Evolutionary conservation across 2,113 vertebrate species (phyloP).

Genomic region (Protobothrops flavoviridis): DNA sequence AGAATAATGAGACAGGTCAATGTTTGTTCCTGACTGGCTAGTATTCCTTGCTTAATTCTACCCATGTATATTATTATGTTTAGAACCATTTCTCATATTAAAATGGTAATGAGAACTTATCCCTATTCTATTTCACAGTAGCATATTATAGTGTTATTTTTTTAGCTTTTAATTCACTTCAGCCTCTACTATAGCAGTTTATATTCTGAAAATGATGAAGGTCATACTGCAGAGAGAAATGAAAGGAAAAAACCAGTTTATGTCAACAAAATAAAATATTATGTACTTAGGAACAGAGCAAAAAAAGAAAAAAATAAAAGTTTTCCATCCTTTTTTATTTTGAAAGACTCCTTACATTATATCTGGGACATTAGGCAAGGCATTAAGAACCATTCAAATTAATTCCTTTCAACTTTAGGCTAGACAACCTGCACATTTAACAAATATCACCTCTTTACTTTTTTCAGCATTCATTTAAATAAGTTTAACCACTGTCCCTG

Average conservation of each 20-base stretch:
- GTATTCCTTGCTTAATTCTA: not conserved
- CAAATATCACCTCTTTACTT: not conserved
- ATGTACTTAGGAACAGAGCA: not conserved
- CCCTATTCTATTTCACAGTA: not conserved
- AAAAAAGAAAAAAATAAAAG: not conserved
- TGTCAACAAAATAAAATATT: not conserved
- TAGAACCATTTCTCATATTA: not conserved
- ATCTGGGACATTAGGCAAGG: not conserved
- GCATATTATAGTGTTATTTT: not conserved
- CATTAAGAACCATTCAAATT: not conserved
- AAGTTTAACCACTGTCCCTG: not conserved
- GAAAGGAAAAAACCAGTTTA: not conserved
- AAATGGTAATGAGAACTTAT: not conserved
- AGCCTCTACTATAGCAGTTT: not conserved
- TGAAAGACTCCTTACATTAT: not conserved
- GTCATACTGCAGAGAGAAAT: not conserved
- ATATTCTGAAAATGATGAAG: not conserved
- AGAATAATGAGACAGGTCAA: not conserved
- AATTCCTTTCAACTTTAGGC: not conserved
- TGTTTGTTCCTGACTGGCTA: not conserved
- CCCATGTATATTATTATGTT: not conserved
- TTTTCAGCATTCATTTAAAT: not conserved
- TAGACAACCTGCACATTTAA: not conserved
- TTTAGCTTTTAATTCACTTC: constrained; percentile 2
- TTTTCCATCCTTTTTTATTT: not conserved